Evolutionary conservation across 1,140 invertebrate species (phyloP).

Genomic region (Ephestia elutella): DNA sequence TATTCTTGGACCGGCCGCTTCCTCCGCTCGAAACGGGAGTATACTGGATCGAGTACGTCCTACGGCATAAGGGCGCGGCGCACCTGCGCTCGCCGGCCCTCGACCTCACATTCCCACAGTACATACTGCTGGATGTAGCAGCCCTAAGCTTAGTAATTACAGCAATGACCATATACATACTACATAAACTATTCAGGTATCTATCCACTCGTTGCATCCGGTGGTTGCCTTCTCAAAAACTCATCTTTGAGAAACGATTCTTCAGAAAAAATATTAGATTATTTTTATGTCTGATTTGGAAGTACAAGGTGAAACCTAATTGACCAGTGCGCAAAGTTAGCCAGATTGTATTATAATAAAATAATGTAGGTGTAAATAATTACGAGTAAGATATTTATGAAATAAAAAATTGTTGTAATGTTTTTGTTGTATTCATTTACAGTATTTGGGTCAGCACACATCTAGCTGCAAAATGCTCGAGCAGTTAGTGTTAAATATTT

Average conservation of each 20-base stretch:
- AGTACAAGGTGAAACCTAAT: constrained; percentile 57
- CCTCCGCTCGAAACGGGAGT: constrained; percentile 74
- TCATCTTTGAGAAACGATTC: constrained; percentile 48
- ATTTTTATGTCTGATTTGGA: constrained; percentile 53
- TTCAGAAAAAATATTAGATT: constrained; percentile 50
- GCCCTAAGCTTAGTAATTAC: constrained; percentile 42
- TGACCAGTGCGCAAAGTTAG: constrained; percentile 26
- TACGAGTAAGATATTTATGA: constrained; percentile 37
- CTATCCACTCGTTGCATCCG: constrained; percentile 56
- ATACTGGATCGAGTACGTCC: constrained; percentile 80
- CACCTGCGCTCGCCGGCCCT: constrained; percentile 77
- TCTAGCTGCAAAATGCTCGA: no score
- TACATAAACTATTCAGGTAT: constrained; percentile 57
- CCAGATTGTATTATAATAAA: constrained; percentile 30
- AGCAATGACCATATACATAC: constrained; percentile 44
- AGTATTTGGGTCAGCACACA: no score
- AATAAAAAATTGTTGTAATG: constrained; percentile 15
- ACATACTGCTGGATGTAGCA: constrained; percentile 78
- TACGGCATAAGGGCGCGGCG: constrained; percentile 77
- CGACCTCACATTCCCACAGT: constrained; percentile 77
- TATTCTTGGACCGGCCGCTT: constrained; percentile 75
- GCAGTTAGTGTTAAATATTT: no score
- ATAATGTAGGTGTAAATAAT: constrained; percentile 41
- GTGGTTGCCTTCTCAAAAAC: constrained; percentile 56
- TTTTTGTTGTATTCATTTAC: background rate